Conservation (phyloP, 2,113 vertebrate species). For the Ramphastos sulfuratus region DNA sequence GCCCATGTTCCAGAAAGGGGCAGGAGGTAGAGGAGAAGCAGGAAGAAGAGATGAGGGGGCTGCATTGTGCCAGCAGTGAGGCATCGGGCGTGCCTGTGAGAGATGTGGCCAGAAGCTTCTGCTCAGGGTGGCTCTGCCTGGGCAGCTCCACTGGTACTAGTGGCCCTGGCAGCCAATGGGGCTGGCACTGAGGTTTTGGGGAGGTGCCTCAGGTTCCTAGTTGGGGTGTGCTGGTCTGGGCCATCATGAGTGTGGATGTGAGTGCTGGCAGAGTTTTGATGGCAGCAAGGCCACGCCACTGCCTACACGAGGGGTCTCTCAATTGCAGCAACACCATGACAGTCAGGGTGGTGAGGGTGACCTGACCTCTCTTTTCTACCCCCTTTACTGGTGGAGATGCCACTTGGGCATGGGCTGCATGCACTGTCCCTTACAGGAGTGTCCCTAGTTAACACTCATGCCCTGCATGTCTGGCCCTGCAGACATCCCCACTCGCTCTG, state of each 20-base stretch:
- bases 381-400: not conserved
- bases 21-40: not conserved
- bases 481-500: not conserved
- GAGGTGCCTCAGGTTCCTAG: not conserved
- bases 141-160: not conserved
- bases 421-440: not conserved
- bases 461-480: not conserved
- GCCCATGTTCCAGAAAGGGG: not conserved
- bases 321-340: not conserved
- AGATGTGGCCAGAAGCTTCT: not conserved
- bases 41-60: not conserved
- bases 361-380: not conserved
- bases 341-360: not conserved
- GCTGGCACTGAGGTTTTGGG: slow-evolving; percentile 23
- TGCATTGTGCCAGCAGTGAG: not conserved
- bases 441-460: not conserved
- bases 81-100: not conserved
- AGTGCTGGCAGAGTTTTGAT: not conserved
- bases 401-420: not conserved
- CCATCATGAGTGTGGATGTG: not conserved
- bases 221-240: not conserved
- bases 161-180: not conserved
- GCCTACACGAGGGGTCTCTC: not conserved
- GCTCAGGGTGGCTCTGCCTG: not conserved
- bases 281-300: not conserved